Base-by-base conservation (phyloP, 2,888 invertebrate genomes). In the Drosophila kambysellisi region DNA sequence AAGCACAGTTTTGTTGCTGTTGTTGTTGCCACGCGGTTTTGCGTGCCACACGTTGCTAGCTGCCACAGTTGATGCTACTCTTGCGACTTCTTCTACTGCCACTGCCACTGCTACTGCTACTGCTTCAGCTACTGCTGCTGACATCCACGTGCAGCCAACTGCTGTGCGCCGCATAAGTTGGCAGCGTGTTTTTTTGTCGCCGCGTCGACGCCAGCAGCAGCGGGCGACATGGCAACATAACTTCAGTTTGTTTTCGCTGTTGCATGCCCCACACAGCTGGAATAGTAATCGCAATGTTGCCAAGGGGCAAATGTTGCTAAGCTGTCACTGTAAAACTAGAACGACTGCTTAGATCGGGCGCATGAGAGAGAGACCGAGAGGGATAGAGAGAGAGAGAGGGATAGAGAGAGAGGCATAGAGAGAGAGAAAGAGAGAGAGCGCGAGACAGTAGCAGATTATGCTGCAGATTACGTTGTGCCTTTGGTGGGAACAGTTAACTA, bases 161-260 rank as follows among this genome's bases (percentile, higher is more conserved):
- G 71, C 86, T 86, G 86, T 68, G 86, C 90, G 89, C 87, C 87
- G 89, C 90, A 87, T 90, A 82, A 86, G 53, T 85, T 78, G 87
- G 87, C 87, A 86, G 90, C 90, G 90, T 87, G 63, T 80, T 88
- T 87, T 87, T 88, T 89, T 83, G 86, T 88, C 81, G 81, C 75
- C 88, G 83, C 83, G 90, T 89, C 90, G 90, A 89, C 85, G 90
- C 72, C 72, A 83, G 84, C 89, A 78, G 90, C 81, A 85, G 64
- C 70, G 53, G 63, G 85, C 75, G 52, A 79, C 75, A 79, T 63
- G 53, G 78, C 76, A 79, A 80, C 82, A 86, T 67, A 57, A 51
- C 59, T 46, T 46, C 8, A 25, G 33, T 32, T 30, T 11, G 17
- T 41, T 41, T 58, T 29, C 25, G 33, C 20, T 25, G 25, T 37